phyloP scores from a whole-genome alignment of 1,140 invertebrate species.

The Ditylenchus dipsaci region DNA sequence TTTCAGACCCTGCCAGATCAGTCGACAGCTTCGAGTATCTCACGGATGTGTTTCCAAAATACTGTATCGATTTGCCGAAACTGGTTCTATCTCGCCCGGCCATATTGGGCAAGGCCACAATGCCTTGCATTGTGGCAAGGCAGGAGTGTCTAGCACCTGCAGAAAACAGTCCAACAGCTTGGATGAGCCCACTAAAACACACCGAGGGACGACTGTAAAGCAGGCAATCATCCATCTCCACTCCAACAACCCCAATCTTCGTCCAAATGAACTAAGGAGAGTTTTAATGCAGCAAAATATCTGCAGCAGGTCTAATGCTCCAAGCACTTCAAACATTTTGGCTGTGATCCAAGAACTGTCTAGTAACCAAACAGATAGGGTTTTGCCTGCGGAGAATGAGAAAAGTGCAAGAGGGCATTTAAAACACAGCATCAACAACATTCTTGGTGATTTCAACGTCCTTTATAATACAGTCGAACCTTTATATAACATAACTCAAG shows the following conservation, averaged over 20 bases:
- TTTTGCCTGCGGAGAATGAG: not conserved
- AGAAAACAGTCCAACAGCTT: not conserved
- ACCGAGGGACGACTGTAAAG: not conserved
- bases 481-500: too few relatives aligned
- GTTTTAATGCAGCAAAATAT: not conserved
- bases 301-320: not conserved
- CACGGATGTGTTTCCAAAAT: slow-evolving; percentile 95
- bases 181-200: not conserved
- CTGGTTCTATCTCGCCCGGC: not conserved
- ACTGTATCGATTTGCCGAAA: slow-evolving; percentile 60
- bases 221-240: not conserved
- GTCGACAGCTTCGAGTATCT: slow-evolving; percentile 67
- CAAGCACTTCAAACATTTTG: slow-evolving; percentile 8
- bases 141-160: not conserved
- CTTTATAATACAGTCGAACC: too few relatives aligned
- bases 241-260: not conserved
- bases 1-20: slow-evolving; percentile 1
- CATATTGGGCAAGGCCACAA: not conserved
- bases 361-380: too few relatives aligned
- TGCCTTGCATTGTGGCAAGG: too few relatives aligned
- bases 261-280: not conserved
- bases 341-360: not conserved
- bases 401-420: not conserved
- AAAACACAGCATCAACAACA: slow-evolving; percentile 19
- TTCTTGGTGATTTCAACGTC: slow-evolving; percentile 12